These are phyloP conservation scores for Dynastes maya DNA, from an alignment of 2,888 invertebrate species.

Conservation along the genomic window DNA sequence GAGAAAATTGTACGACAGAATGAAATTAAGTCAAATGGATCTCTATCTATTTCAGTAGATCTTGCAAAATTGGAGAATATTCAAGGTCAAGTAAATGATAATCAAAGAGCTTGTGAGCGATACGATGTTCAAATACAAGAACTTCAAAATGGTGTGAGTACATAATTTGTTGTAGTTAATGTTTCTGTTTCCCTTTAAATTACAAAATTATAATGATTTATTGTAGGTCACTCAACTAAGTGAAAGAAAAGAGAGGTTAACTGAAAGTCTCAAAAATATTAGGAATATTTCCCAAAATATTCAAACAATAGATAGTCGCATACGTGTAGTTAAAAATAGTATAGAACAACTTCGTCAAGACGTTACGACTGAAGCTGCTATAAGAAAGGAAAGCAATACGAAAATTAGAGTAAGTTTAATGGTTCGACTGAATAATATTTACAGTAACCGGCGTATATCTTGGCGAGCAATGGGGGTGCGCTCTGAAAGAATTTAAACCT, in stretches of 20 bases:
- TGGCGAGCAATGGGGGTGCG: too few species aligned
- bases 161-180: slow-evolving; percentile 15
- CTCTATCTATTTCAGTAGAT: slow-evolving; percentile 77
- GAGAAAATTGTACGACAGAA: slow-evolving; percentile 75
- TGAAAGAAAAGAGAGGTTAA: slow-evolving; percentile 53
- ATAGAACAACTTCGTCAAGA: slow-evolving; percentile 51
- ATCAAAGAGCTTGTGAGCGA: slow-evolving; percentile 55
- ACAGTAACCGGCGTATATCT: background rate
- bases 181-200: background rate
- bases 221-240: slow-evolving; percentile 59
- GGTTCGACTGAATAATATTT: background rate
- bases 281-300: slow-evolving; percentile 51
- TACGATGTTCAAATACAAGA: slow-evolving; percentile 62
- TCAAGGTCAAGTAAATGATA: slow-evolving; percentile 60
- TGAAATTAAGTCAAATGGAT: slow-evolving; percentile 72
- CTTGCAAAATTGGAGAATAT: slow-evolving; percentile 70
- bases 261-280: slow-evolving; percentile 48
- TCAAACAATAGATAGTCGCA: slow-evolving; percentile 50
- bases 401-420: slow-evolving; percentile 59
- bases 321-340: slow-evolving; percentile 53
- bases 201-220: background rate
- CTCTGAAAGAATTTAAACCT: too few species aligned
- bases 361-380: slow-evolving; percentile 53
- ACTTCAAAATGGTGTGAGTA: slow-evolving; percentile 65
- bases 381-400: slow-evolving; percentile 62